A percentile compares a stretch with the other conserved stretches of the same genome.
Evolutionary conservation across 2,797 vertebrate genomes (phyloP).

Genomic region (Pseudomugil tenellus): DNA sequence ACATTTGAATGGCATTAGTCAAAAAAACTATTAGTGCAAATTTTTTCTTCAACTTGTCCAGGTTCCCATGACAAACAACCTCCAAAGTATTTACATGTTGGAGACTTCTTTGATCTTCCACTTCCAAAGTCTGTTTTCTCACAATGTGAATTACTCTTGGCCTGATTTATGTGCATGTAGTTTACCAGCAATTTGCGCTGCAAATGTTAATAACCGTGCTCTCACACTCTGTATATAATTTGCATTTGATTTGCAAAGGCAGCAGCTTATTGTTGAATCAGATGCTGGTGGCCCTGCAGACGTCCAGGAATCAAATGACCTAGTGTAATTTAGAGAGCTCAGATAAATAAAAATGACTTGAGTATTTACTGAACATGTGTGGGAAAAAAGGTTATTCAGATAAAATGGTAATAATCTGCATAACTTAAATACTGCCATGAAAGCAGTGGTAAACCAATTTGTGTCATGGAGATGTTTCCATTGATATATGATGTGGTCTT

Average conservation of each 20-base stretch:
- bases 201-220: constrained; percentile 29
- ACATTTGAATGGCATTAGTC: too few relatives aligned
- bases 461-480: neutral
- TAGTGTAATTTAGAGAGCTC: constrained; percentile 10
- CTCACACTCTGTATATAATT: constrained; percentile 31
- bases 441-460: neutral
- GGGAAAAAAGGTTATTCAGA: constrained; percentile 5
- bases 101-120: neutral
- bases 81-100: neutral
- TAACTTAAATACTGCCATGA: neutral
- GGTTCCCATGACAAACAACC: neutral
- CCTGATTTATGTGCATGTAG: constrained; percentile 21
- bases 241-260: constrained; percentile 37
- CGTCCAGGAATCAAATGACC: constrained; percentile 8
- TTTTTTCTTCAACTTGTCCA: too few relatives aligned
- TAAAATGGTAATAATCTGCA: constrained; percentile 6
- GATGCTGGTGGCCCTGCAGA: constrained; percentile 23
- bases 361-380: neutral
- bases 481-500: neutral
- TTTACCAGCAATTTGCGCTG: constrained; percentile 21
- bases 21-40: too few relatives aligned
- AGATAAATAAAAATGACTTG: neutral
- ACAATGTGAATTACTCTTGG: constrained; percentile 5
- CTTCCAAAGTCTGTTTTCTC: constrained; percentile 1
- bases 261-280: constrained; percentile 43